A percentile compares a stretch with the other conserved stretches of the same genome.
Evolutionary conservation across 2,113 vertebrate species (phyloP).

Genomic region (Pterocles gutturalis): DNA sequence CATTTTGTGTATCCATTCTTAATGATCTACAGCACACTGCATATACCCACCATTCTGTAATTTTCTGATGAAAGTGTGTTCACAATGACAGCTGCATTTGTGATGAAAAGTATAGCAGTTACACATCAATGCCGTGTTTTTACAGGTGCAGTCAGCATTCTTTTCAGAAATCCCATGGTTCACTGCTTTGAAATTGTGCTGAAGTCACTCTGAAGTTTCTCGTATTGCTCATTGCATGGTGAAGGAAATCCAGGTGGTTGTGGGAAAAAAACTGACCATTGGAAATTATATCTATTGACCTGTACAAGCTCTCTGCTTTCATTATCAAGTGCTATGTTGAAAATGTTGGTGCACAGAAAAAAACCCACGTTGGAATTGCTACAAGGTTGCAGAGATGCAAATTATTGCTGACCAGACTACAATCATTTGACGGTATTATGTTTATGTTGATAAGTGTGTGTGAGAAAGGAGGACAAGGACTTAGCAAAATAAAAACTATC

Average conservation of each 20-base stretch:
- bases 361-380: fast-evolving
- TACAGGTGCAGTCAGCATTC: background rate
- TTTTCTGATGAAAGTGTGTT: background rate
- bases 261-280: background rate
- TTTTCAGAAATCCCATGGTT: background rate
- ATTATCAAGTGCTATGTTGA: background rate
- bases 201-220: background rate
- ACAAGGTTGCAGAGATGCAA: background rate
- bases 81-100: background rate
- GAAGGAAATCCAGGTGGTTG: background rate
- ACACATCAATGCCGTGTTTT: background rate
- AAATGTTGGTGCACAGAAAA: background rate
- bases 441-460: background rate
- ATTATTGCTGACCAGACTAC: background rate
- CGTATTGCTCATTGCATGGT: fast-evolving
- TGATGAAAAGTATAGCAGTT: background rate
- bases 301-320: background rate
- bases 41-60: background rate
- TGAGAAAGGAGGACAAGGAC: background rate
- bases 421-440: background rate
- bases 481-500: background rate
- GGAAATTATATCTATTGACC: fast-evolving
- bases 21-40: background rate
- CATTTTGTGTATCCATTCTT: background rate
- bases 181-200: background rate